Evolutionary conservation across 2,797 vertebrate genomes (phyloP), one percentile per base, ranked within the genome.

Genomic region (Crossoptilon crossoptilon): DNA sequence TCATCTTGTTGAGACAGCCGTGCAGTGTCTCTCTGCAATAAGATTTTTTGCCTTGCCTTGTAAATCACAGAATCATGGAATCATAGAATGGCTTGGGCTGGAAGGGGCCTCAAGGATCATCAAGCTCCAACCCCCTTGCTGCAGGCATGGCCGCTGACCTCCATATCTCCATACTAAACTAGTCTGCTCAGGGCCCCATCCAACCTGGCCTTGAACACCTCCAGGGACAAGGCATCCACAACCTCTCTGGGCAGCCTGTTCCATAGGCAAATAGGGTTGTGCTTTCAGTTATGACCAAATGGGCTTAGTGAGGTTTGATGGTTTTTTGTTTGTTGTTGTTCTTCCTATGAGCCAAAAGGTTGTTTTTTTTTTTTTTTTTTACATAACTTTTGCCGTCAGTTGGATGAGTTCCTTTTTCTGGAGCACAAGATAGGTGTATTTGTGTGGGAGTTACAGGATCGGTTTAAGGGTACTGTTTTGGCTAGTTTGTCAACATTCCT

Each of bases 271-370:
- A 6, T 33, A 46, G 18, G 15, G 5, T 48, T 44, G 14, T 72
- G 44, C 22, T 86, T 66, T 83, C 72, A 55, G 15, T 29, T 43
- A 35, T 44, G 33, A 63, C 9, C 26, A 51, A 24, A 41, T 12
- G 3, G 6, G 5, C 2, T 3, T 44, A 31, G 14, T 88, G 31
- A 33, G 29, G 14, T 24, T 44, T 58, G 55, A 22, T 33, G 17
- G 26, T n/a, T 56, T 72, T 56, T 56, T n/a, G 29, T 56, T 56
- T 56, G 3, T 53, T 29, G 27, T 53, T 3, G 0, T 55, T 87
- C 12, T 75, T 55, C 3, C 21, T 73, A 0, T 12, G 10, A 6
- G 3, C 10, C 60, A 24, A 58, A 18, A 2, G 0, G 31, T 39
- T n/a, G n/a, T 5, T 5, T 39, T 23, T 0, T 74, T 67, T 49